Conservation (phyloP, 2,797 vertebrate genomes). For the Anolis apletophallus region DNA sequence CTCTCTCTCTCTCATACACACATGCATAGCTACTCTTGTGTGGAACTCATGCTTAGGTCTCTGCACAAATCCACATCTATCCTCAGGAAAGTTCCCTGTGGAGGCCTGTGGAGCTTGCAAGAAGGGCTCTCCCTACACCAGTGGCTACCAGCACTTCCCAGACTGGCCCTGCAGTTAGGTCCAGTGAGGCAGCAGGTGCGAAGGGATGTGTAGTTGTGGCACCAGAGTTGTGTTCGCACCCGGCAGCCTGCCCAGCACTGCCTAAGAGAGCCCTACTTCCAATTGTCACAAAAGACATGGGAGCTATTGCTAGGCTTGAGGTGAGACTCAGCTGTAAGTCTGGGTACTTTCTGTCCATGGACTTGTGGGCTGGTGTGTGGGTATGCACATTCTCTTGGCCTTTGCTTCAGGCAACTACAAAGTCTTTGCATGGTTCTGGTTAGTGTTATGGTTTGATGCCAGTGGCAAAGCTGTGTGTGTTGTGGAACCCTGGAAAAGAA, state of each 20-base stretch:
- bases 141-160: neutral
- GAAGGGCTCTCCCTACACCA: neutral
- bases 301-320: neutral
- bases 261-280: neutral
- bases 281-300: neutral
- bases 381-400: neutral
- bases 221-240: neutral
- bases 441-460: too few relatives aligned
- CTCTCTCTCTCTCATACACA: too few relatives aligned
- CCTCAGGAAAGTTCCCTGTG: neutral
- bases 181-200: neutral
- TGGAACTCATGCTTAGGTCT: slow-evolving; percentile 7
- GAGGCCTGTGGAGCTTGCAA: too few relatives aligned
- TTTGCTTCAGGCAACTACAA: neutral
- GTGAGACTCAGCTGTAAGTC: neutral
- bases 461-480: neutral
- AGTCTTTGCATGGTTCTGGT: neutral
- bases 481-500: neutral
- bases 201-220: neutral
- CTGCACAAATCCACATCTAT: neutral
- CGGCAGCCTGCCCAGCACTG: neutral
- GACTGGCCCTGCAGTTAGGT: neutral
- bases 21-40: neutral
- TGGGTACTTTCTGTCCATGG: neutral
- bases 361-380: too few relatives aligned